Evolutionary conservation across 2,797 vertebrate genomes (phyloP).

Genomic region (Xerus rutilus): DNA sequence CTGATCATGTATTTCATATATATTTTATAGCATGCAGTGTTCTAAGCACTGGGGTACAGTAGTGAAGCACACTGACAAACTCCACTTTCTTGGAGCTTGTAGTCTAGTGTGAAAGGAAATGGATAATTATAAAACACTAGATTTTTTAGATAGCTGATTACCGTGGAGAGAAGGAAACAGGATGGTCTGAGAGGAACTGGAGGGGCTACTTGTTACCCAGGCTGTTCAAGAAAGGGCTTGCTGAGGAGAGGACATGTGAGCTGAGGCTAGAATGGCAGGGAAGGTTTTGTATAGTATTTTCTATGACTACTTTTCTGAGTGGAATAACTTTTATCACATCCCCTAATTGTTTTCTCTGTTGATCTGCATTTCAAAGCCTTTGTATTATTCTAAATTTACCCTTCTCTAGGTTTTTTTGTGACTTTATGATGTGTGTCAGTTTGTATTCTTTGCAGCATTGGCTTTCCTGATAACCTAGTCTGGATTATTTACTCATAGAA

Average conservation of each 20-base stretch:
- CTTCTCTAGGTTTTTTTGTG: not conserved
- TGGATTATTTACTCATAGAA: not conserved
- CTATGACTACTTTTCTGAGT: not conserved
- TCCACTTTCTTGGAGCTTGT: not conserved
- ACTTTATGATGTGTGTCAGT: not conserved
- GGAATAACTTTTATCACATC: not conserved
- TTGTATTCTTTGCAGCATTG: not conserved
- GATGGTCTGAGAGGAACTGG: not conserved
- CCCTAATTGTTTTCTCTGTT: not conserved
- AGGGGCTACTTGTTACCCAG: not conserved
- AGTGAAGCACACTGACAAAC: not conserved
- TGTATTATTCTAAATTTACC: not conserved
- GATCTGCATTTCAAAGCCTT: conserved; percentile 35
- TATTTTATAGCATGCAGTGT: not conserved
- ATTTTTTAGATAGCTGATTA: not conserved
- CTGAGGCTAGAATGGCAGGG: not conserved
- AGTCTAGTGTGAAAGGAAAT: not conserved
- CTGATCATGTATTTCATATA: not conserved
- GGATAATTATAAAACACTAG: not conserved
- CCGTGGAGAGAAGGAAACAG: not conserved
- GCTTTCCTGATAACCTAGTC: not conserved
- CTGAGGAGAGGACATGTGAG: not conserved
- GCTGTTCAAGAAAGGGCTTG: not conserved
- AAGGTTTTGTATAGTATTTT: not conserved
- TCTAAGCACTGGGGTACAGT: not conserved